These are phyloP conservation scores for Onchidella celtica DNA, from an alignment of 2,888 invertebrate species.

Conservation along the genomic window DNA sequence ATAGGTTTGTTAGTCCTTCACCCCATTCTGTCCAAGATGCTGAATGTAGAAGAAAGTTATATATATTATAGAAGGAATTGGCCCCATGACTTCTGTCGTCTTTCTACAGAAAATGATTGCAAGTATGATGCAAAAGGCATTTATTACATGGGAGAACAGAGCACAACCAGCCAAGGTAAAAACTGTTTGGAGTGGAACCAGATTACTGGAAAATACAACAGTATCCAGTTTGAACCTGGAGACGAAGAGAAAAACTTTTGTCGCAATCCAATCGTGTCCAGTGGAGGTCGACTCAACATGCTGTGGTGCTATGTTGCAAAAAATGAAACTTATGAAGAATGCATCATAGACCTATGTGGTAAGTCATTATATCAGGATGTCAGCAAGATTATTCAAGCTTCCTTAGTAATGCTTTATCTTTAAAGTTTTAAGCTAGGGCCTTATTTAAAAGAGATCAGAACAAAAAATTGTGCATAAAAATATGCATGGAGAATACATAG, in stretches of 20 bases:
- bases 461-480: too few relatives aligned
- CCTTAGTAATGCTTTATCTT: too few relatives aligned
- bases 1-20: too few relatives aligned
- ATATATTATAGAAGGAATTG: too few relatives aligned
- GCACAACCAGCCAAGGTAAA: slow-evolving; percentile 29
- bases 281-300: slow-evolving; percentile 42
- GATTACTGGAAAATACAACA: slow-evolving; percentile 17
- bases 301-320: slow-evolving; percentile 56
- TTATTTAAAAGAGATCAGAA: too few relatives aligned
- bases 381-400: not conserved
- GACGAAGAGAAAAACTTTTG: slow-evolving; percentile 58
- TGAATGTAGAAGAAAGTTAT: too few relatives aligned
- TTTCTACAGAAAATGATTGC: slow-evolving; percentile 53
- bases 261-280: slow-evolving; percentile 54
- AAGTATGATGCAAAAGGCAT: slow-evolving; percentile 54
- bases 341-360: slow-evolving; percentile 49
- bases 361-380: slow-evolving; percentile 23
- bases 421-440: too few relatives aligned
- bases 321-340: slow-evolving; percentile 11
- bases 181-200: slow-evolving; percentile 50
- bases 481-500: too few relatives aligned
- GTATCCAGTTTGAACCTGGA: slow-evolving; percentile 57
- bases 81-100: too few relatives aligned
- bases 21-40: too few relatives aligned
- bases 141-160: slow-evolving; percentile 54